Evolutionary conservation across 2,113 vertebrate genomes (phyloP).

Genomic region (Gasterosteus aculeatus): DNA sequence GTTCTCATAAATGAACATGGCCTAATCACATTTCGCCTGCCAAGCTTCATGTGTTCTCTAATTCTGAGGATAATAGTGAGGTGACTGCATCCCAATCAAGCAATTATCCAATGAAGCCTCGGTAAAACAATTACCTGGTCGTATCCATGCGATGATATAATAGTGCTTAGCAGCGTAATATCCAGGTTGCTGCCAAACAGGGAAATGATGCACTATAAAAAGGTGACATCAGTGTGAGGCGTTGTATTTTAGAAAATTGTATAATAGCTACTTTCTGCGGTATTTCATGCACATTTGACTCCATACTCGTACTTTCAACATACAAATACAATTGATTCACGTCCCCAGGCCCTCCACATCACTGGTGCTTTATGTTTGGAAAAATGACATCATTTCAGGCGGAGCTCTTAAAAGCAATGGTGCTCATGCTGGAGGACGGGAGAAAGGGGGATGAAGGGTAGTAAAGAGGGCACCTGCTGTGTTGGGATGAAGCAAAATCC

Average conservation of each 20-base stretch:
- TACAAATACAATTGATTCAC: conserved; percentile 3
- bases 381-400: conserved; percentile 60
- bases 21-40: conserved; percentile 68
- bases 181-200: neutral
- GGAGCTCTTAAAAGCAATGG: conserved; percentile 33
- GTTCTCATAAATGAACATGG: conserved; percentile 59
- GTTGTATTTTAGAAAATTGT: conserved; percentile 19
- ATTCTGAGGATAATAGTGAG: conserved; percentile 62
- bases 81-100: conserved; percentile 57
- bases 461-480: conserved; percentile 71
- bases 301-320: neutral
- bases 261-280: neutral
- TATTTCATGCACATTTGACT: neutral
- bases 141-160: conserved; percentile 27
- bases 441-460: conserved; percentile 51
- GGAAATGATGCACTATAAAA: conserved; percentile 3
- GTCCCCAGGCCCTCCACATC: neutral
- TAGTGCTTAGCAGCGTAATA: neutral
- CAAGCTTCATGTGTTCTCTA: conserved; percentile 62
- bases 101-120: conserved; percentile 64
- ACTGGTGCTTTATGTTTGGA: conserved; percentile 9
- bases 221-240: neutral
- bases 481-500: conserved; percentile 65
- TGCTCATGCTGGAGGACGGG: conserved; percentile 62
- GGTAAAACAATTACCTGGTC: conserved; percentile 52